Evolutionary conservation across 1,140 invertebrate genomes (phyloP), one percentile per base, ranked within the genome.

Genomic region (Hypsibius dujardini): DNA sequence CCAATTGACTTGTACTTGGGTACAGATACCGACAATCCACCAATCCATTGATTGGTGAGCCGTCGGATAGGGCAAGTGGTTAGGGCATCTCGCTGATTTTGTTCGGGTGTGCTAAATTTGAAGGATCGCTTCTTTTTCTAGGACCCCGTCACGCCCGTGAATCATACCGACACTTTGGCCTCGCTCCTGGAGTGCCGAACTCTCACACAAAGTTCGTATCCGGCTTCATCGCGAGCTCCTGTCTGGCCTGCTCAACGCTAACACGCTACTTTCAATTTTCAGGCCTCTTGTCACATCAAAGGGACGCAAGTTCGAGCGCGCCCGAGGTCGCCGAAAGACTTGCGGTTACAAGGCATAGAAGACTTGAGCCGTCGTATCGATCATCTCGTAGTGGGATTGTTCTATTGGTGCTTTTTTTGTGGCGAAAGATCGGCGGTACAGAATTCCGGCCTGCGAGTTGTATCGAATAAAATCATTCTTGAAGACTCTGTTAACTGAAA

Each of bases 281-380:
- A 81, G 79, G 72, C 93, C 94, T 59, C 89, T 90, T 77, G 90
- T 97, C 46, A 86, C 90, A 71, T 89, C 92, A 47, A 98, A 98
- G 86, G 95, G 95, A 80, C 87, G 95, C 74, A 96, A 96, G 80
- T 96, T 94, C 79, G 95, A 99, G 80, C 86, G 90, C 75, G 93
- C 95, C 76, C 84, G 93, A 82, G 93, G 93, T 79, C 87, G 92
- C 79, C 89, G 93, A 83, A 87, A 88, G 74, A 93, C 89, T 82
- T 89, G 93, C 81, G 94, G 93, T 78, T 98, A 95, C 86, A 98
- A 96, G 83, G 90, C 90, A 81, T 96, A 94, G 89, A 81, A 67
- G 70, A 60, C 56, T 73, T 76, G 3, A 12, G 40, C 46, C 7
- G 40, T n/a, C n/a, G n/a, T n/a, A n/a, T n/a, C n/a, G n/a, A n/a